Base-by-base conservation (phyloP, 2,888 invertebrate species). In the Chromoteleia sp. region DNA sequence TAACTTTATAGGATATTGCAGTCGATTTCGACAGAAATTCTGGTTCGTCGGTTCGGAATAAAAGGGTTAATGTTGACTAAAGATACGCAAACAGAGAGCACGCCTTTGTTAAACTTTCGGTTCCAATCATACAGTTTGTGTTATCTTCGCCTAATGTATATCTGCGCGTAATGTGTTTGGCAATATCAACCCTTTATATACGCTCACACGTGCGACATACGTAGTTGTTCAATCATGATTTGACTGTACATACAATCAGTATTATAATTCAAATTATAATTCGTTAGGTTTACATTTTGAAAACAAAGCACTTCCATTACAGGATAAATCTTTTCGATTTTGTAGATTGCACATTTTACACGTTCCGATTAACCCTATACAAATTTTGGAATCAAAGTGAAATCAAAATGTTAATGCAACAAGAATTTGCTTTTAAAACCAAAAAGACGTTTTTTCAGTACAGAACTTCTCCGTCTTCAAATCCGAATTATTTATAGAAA, bases 11-110 rank as follows among this genome's bases (percentile, higher is more conserved):
- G 30, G 29, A 45, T 30, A 41, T 30, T 29, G 12, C 50, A 65
- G 48, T 65, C 50, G 65, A 65, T n/a, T n/a, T 65, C 4, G 50
- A 12, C 65, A 50, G 65, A 65, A 65, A 63, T 63, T 63, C 43
- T 63, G 63, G 48, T 48, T 63, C 63, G 63, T 33, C 63, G 63
- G 45, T 48, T 48, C 14, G 33, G 63, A 63, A 63, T 63, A 63
- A 63, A 63, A 63, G 63, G 63, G 17, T 63, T 63, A 63, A 63
- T 15, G 43, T 61, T 61, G 43, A 15, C 43, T 61, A 17, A 41
- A 61, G 59, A 43, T 43, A 61, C 19, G 48, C 48, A 63, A 48
- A 48, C 33, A 33, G 12, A 14, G 45, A 33, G 17, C 17, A 45
- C 15, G 19, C 12, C 63, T 63, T 43, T 33, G 48, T 63, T 48